These are phyloP conservation scores for Leucophenga montana DNA, from an alignment of 2,888 invertebrate species.

Conservation along the genomic window DNA sequence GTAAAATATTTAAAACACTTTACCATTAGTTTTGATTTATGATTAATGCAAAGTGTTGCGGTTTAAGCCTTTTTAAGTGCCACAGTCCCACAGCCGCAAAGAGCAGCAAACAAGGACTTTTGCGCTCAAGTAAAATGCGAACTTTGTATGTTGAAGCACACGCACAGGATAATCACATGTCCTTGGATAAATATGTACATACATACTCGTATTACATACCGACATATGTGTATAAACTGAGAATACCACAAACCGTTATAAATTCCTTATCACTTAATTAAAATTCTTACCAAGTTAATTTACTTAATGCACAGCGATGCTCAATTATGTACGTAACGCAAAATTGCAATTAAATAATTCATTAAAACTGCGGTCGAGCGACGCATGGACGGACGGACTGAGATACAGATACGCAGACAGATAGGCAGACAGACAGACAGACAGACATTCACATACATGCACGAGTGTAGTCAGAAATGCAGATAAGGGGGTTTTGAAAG, in stretches of 20 bases:
- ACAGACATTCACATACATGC: constrained; percentile 19
- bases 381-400: background rate
- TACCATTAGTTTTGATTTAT: background rate
- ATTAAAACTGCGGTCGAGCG: constrained; percentile 46
- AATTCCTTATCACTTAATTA: constrained; percentile 53
- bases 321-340: constrained; percentile 28
- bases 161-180: constrained; percentile 22
- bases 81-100: too few relatives aligned
- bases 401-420: constrained; percentile 14
- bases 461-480: background rate
- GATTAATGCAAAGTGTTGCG: too few relatives aligned
- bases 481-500: background rate
- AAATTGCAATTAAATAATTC: constrained; percentile 64
- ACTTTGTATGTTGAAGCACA: too few relatives aligned
- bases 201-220: background rate
- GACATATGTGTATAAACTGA: background rate
- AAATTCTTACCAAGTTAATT: constrained; percentile 58
- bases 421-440: background rate
- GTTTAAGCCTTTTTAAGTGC: too few relatives aligned
- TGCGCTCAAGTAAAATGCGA: background rate
- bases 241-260: constrained; percentile 26
- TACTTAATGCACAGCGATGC: constrained; percentile 42
- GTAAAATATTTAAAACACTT: background rate
- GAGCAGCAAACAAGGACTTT: too few relatives aligned
- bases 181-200: background rate